Evolutionary conservation across 2,888 invertebrate species (phyloP).

Genomic region (Cerastis rubricosa): DNA sequence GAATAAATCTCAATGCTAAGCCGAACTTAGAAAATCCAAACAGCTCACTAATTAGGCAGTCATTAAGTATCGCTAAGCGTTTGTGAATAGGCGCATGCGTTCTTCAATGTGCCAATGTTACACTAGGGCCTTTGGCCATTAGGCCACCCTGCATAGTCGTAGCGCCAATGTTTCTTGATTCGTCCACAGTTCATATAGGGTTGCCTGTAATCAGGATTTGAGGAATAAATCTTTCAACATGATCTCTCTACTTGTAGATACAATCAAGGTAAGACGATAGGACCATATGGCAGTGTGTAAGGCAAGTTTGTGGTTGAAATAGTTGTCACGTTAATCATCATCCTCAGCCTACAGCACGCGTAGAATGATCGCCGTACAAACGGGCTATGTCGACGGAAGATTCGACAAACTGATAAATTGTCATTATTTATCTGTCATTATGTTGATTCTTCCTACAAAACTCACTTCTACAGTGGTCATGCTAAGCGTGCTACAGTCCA

Average conservation of each 20-base stretch:
- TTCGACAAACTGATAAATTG: too few relatives aligned
- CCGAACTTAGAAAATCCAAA: not conserved
- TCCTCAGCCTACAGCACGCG: not conserved
- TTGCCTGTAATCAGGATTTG: constrained; percentile 18
- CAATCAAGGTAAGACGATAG: not conserved
- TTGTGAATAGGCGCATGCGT: not conserved
- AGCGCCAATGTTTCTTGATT: constrained; percentile 10
- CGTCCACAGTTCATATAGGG: constrained; percentile 10
- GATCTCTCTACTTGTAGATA: not conserved
- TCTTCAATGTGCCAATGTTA: not conserved
- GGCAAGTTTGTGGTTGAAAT: not conserved
- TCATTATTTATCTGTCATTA: too few relatives aligned
- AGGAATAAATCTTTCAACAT: not conserved
- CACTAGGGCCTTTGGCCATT: not conserved
- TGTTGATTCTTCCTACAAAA: too few relatives aligned
- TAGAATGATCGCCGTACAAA: too few relatives aligned
- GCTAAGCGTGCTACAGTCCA: too few relatives aligned
- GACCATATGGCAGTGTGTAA: not conserved
- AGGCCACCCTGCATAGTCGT: not conserved
- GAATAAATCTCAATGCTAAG: too few relatives aligned
- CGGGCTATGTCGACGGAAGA: too few relatives aligned
- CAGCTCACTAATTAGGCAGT: not conserved
- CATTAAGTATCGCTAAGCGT: not conserved
- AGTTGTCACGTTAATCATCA: not conserved
- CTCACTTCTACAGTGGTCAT: too few relatives aligned